These are phyloP conservation scores for Dendroctonus ponderosae DNA, from an alignment of 1,140 invertebrate genomes.

Conservation along the genomic window DNA sequence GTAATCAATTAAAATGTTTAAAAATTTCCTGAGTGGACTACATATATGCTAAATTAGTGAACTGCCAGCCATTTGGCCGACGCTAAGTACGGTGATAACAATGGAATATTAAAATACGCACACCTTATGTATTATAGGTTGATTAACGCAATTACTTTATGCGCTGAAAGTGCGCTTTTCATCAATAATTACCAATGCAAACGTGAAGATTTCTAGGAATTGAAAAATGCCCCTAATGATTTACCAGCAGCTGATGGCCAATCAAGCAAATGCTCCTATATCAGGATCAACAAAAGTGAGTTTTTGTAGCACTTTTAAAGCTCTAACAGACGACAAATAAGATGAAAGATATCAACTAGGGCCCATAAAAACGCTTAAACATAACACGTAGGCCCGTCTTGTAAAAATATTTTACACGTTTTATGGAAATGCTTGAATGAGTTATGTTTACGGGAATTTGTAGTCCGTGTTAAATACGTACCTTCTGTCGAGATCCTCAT, in stretches of 20 bases:
- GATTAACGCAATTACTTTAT: no score
- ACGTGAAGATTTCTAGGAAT: no score
- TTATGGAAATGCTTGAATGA: slow-evolving; percentile 2
- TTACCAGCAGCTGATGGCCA: no score
- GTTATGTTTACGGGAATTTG: slow-evolving; percentile 5
- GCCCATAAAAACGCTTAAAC: neutral
- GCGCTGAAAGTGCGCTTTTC: no score
- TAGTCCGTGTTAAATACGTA: slow-evolving; percentile 3
- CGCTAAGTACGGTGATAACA: no score
- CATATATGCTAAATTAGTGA: no score
- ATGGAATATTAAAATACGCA: no score
- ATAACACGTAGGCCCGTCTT: neutral
- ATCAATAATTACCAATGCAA: no score
- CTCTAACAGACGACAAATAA: neutral
- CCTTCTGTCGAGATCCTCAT: slow-evolving; percentile 2
- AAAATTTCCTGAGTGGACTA: neutral
- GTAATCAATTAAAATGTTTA: slow-evolving; percentile 1
- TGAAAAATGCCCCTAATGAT: no score
- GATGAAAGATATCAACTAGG: neutral
- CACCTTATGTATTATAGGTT: no score
- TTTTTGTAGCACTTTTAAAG: neutral
- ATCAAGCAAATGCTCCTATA: no score
- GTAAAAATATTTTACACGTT: slow-evolving; percentile 8
- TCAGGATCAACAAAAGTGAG: neutral
- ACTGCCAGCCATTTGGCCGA: no score